These are phyloP conservation scores for Lycophotia porphyrea DNA, from an alignment of 2,888 invertebrate genomes.

Conservation along the genomic window DNA sequence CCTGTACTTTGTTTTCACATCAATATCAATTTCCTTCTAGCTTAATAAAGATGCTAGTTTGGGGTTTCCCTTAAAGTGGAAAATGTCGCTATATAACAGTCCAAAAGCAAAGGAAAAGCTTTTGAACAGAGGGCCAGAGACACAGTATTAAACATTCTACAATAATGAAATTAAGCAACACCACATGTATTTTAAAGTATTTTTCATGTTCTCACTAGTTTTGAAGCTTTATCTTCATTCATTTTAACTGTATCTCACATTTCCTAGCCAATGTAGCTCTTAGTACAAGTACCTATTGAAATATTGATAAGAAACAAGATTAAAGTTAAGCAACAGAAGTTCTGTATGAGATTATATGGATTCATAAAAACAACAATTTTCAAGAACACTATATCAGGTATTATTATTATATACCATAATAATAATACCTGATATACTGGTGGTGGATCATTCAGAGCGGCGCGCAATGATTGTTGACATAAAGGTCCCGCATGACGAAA, in stretches of 20 bases:
- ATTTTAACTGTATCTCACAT: neutral
- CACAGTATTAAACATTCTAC: neutral
- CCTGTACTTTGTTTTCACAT: neutral
- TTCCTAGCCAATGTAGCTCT: neutral
- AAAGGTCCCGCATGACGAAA: no score
- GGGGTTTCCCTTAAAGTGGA: no score
- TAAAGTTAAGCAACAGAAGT: neutral
- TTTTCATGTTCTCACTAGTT: neutral
- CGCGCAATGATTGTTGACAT: no score
- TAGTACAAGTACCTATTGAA: neutral
- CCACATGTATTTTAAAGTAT: neutral
- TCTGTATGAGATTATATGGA: neutral
- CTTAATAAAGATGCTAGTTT: neutral
- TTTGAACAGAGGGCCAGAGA: neutral
- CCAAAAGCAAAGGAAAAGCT: neutral
- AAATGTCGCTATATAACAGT: neutral
- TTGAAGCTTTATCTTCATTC: neutral
- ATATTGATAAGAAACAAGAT: slow-evolving; percentile 14
- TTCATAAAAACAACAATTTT: neutral
- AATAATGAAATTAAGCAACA: neutral
- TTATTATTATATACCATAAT: no score
- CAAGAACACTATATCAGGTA: no score
- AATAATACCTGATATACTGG: no score
- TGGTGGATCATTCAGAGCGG: no score
- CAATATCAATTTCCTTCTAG: neutral